Evolutionary conservation across 1,140 invertebrate species (phyloP).

Genomic region (Rhynchophorus ferrugineus): DNA sequence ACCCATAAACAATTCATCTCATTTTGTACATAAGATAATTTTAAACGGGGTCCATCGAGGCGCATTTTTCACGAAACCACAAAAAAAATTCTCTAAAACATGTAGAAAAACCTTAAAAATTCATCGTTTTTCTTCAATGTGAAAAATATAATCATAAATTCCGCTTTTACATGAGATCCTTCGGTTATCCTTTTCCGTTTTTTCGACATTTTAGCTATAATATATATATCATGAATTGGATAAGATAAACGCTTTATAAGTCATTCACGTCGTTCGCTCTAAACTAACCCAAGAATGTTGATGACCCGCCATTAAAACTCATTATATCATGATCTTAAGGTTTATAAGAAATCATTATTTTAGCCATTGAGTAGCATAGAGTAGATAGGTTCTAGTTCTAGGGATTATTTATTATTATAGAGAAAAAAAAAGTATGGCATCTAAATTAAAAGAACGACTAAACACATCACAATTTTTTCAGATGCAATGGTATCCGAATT

Average conservation of each 20-base stretch:
- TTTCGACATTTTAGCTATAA: conserved; percentile 3
- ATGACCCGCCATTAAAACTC: conserved; percentile 16
- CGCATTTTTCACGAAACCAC: conserved; percentile 1
- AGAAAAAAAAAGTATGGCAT: conserved; percentile 23
- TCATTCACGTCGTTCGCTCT: conserved; percentile 11
- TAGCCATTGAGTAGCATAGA: conserved; percentile 20
- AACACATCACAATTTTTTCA: conserved; percentile 1
- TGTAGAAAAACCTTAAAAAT: conserved; percentile 3
- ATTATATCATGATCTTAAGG: conserved; percentile 20
- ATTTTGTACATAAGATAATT: conserved; percentile 10
- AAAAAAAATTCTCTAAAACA: conserved; percentile 1
- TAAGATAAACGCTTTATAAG: conserved; percentile 7
- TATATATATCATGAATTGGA: conserved; percentile 3
- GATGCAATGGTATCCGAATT: conserved; percentile 8
- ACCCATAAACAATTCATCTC: conserved; percentile 15
- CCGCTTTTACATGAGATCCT: conserved; percentile 4
- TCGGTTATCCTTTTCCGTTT: conserved; percentile 1
- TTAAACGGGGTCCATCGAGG: conserved; percentile 15
- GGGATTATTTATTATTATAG: conserved; percentile 17
- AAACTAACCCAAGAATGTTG: not conserved
- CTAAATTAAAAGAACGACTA: conserved; percentile 11
- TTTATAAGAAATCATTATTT: conserved; percentile 17
- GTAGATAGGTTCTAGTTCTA: conserved; percentile 20
- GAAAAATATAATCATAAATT: not conserved
- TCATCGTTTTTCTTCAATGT: conserved; percentile 3